phyloP scores from a whole-genome alignment of 2,888 invertebrate genomes.

The Plagodis dolabraria region DNA sequence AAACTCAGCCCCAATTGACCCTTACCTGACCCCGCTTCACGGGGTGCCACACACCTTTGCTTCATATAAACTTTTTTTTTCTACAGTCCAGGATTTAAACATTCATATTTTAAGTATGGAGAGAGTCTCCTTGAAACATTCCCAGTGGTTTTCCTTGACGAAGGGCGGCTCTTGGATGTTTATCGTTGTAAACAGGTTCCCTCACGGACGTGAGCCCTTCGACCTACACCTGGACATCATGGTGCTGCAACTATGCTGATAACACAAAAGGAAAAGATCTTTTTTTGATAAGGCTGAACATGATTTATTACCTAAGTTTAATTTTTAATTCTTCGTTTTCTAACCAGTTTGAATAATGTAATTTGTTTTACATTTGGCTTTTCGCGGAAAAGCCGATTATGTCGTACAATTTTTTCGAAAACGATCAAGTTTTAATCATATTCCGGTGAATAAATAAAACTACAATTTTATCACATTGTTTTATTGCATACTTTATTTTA shows the following conservation, averaged over 20 bases:
- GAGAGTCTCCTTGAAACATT: conserved; percentile 72
- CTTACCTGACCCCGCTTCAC: conserved; percentile 44
- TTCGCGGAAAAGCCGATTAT: conserved; percentile 66
- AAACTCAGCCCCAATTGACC: conserved; percentile 43
- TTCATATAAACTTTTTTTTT: conserved; percentile 56
- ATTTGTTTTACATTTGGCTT: conserved; percentile 63
- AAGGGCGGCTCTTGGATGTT: conserved; percentile 79
- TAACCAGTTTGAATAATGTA: conserved; percentile 69
- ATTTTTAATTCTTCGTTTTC: conserved; percentile 72
- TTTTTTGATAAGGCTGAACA: conserved; percentile 84
- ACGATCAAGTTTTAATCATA: conserved; percentile 79
- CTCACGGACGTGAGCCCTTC: conserved; percentile 74
- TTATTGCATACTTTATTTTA: conserved; percentile 44
- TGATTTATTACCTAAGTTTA: conserved; percentile 80
- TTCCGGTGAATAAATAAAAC: conserved; percentile 79
- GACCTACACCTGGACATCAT: conserved; percentile 52
- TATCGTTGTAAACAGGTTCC: conserved; percentile 68
- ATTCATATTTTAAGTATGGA: conserved; percentile 54
- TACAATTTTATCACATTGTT: conserved; percentile 68
- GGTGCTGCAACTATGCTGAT: conserved; percentile 69
- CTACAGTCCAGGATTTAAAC: conserved; percentile 57
- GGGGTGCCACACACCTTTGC: conserved; percentile 60
- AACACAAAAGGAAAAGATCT: conserved; percentile 78
- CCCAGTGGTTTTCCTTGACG: conserved; percentile 76
- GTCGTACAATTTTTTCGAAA: conserved; percentile 78